Conservation (phyloP, 2,797 vertebrate genomes). For the Gobio occitaniae region DNA sequence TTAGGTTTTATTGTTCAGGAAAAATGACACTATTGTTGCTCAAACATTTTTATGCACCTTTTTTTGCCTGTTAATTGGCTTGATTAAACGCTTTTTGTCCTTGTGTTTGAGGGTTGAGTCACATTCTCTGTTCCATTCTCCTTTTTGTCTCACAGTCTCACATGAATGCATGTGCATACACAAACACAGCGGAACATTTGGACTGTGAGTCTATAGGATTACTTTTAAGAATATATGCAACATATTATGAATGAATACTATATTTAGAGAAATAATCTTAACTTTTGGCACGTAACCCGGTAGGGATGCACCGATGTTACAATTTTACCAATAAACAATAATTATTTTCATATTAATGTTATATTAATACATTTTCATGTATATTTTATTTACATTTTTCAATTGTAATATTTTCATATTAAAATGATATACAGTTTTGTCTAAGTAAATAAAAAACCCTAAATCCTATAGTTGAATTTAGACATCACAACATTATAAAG, state of each 20-base stretch:
- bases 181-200: background rate
- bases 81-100: conserved; percentile 27
- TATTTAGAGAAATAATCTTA: background rate
- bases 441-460: background rate
- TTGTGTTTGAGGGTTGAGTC: conserved; percentile 38
- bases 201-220: background rate
- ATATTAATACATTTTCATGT: background rate
- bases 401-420: background rate
- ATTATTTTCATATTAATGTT: background rate
- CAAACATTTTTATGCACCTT: conserved; percentile 17
- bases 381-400: background rate
- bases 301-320: background rate
- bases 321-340: background rate
- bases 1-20: background rate
- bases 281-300: background rate
- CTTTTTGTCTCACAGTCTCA: background rate
- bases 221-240: background rate
- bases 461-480: background rate
- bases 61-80: conserved; percentile 30
- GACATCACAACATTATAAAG: background rate
- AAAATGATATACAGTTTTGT: background rate
- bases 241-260: background rate
- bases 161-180: background rate
- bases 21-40: background rate
- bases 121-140: conserved; percentile 3